phyloP scores from a whole-genome alignment of 2,113 vertebrate species.

The Aplodontia rufa region DNA sequence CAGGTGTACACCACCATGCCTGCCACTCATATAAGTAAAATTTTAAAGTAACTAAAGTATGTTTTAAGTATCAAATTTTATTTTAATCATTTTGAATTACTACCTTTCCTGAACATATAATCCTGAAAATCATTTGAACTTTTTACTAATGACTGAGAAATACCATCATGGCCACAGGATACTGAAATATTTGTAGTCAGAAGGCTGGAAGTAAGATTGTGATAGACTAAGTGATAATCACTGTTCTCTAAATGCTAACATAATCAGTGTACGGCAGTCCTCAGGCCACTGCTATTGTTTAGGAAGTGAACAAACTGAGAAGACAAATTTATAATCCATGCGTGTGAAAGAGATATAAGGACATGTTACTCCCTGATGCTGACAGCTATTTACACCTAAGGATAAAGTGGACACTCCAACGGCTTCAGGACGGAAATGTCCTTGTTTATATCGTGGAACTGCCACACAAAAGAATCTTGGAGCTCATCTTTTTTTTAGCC shows the following conservation, averaged over 20 bases:
- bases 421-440: not conserved
- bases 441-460: not conserved
- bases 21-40: not conserved
- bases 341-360: not conserved
- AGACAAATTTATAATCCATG: not conserved
- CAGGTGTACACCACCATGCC: too few species aligned
- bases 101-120: constrained; percentile 33
- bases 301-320: not conserved
- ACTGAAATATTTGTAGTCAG: not conserved
- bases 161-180: not conserved
- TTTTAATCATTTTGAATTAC: constrained; percentile 37
- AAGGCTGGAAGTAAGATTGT: not conserved
- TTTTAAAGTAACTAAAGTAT: constrained; percentile 9
- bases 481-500: not conserved
- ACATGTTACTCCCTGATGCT: not conserved
- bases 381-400: constrained; percentile 25
- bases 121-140: constrained; percentile 44
- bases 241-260: not conserved
- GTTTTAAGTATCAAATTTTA: constrained; percentile 31
- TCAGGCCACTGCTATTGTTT: not conserved
- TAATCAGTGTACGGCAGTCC: not conserved
- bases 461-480: not conserved
- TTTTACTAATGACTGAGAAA: constrained; percentile 35
- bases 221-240: not conserved
- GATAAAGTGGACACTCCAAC: not conserved